Evolutionary conservation across 2,797 vertebrate genomes (phyloP).

Genomic region (Siniperca undulata): DNA sequence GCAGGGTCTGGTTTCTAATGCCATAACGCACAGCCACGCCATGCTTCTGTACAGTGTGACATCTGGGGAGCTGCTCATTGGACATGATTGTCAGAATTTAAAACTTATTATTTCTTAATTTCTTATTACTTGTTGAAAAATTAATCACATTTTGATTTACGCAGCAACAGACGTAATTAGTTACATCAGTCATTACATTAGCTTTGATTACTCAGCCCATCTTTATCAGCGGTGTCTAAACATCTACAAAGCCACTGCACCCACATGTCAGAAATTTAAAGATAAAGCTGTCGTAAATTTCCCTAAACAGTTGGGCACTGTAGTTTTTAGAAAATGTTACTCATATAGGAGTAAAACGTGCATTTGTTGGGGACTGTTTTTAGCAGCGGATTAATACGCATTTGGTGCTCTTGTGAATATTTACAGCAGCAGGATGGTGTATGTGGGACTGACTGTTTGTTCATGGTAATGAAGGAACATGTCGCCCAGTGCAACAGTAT

Average conservation of each 20-base stretch:
- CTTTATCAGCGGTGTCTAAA: no score
- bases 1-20: constrained; percentile 20
- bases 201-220: neutral
- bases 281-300: neutral
- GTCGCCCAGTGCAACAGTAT: no score
- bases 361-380: no score
- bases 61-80: constrained; percentile 31
- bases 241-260: neutral
- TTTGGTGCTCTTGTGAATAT: no score
- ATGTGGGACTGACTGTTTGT: no score
- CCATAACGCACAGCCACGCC: neutral
- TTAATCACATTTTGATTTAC: neutral
- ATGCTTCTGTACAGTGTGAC: neutral
- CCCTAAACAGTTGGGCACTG: no score
- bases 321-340: no score
- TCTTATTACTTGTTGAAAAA: neutral
- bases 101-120: neutral
- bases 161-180: neutral
- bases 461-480: no score
- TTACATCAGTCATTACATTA: neutral
- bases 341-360: no score
- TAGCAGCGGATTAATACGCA: no score
- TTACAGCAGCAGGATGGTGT: no score
- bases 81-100: neutral
- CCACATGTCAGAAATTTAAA: neutral